Evolutionary conservation across 2,888 invertebrate species (phyloP).

Genomic region (Stenurella melanura): DNA sequence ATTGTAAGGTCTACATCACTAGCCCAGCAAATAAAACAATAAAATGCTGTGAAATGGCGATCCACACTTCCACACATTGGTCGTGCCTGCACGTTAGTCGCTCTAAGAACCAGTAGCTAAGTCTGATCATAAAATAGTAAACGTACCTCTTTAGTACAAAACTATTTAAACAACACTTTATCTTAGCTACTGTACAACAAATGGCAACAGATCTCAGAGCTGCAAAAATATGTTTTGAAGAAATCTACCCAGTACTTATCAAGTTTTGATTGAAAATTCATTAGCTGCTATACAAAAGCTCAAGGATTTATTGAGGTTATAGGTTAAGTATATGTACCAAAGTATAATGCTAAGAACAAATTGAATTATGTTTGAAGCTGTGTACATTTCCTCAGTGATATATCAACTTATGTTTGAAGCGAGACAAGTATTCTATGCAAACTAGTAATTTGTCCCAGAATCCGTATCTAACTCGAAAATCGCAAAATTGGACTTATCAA

Average conservation of each 20-base stretch:
- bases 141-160: background rate
- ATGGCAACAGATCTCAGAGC: background rate
- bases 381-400: conserved; percentile 1
- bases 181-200: background rate
- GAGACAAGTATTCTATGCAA: too few species aligned
- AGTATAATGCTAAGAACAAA: background rate
- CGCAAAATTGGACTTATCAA: too few species aligned
- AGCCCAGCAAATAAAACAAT: background rate
- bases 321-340: background rate
- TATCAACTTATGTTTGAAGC: too few species aligned
- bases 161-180: background rate
- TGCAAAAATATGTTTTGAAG: background rate
- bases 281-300: background rate
- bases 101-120: background rate
- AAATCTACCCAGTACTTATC: background rate
- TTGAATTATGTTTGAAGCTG: background rate
- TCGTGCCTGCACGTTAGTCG: background rate
- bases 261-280: background rate
- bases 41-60: background rate
- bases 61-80: background rate
- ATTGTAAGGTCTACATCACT: too few species aligned
- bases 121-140: background rate
- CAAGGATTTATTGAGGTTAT: background rate
- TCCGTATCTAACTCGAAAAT: too few species aligned
- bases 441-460: too few species aligned